A percentile compares a stretch with the other conserved stretches of the same genome.
Evolutionary conservation across 2,888 invertebrate genomes (phyloP).

Genomic region (Acanthococcus lagerstroemiae): DNA sequence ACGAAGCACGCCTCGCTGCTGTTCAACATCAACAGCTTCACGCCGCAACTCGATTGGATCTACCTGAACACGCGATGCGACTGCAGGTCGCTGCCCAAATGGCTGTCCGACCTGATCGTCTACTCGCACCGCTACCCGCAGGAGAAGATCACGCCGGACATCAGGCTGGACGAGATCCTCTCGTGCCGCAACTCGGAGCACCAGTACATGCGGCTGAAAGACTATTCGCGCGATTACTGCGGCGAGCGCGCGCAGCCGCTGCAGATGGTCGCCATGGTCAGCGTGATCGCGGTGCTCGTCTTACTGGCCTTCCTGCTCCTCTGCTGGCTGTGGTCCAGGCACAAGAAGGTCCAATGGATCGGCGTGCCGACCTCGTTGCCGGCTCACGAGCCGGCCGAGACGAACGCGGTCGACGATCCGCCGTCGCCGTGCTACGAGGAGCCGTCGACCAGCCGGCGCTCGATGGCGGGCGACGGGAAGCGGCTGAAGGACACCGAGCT

Average conservation of each 20-base stretch:
- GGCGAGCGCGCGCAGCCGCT: neutral
- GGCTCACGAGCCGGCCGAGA: slow-evolving; percentile 16
- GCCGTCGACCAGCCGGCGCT: slow-evolving; percentile 31
- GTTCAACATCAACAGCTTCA: slow-evolving; percentile 49
- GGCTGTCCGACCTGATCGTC: slow-evolving; percentile 26
- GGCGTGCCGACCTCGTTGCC: slow-evolving; percentile 36
- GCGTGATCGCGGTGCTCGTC: slow-evolving; percentile 21
- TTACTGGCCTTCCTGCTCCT: slow-evolving; percentile 2
- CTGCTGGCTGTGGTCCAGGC: slow-evolving; percentile 31
- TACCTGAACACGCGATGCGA: slow-evolving; percentile 51
- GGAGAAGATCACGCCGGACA: slow-evolving; percentile 1
- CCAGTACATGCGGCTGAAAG: slow-evolving; percentile 18
- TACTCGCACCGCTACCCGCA: slow-evolving; percentile 9
- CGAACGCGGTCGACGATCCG: neutral
- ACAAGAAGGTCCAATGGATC: slow-evolving; percentile 33
- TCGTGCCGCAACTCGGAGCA: slow-evolving; percentile 7
- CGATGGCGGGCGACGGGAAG: slow-evolving; percentile 64
- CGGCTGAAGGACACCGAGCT: slow-evolving; percentile 78
- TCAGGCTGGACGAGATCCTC: slow-evolving; percentile 10
- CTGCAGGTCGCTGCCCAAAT: slow-evolving; percentile 41
- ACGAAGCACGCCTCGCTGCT: slow-evolving; percentile 51
- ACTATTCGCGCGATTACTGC: slow-evolving; percentile 15
- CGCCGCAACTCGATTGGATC: slow-evolving; percentile 50
- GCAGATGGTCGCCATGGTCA: slow-evolving; percentile 23
- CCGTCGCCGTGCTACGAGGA: slow-evolving; percentile 24